Conservation (phyloP, 2,888 invertebrate genomes). For the Plagodis dolabraria region DNA sequence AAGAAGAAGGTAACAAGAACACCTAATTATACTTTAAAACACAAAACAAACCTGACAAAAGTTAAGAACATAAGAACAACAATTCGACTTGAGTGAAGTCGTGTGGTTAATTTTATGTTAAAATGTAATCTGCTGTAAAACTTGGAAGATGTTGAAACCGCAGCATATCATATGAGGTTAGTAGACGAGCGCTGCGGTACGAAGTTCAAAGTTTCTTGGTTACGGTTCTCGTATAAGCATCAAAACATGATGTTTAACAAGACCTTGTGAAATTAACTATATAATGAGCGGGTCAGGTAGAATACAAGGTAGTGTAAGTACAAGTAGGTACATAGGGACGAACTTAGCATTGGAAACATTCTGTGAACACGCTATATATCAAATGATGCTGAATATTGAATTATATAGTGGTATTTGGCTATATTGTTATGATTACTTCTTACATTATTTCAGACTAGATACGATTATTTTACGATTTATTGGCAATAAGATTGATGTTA, state of each 20-base stretch:
- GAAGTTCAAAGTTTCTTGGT: slow-evolving; percentile 27
- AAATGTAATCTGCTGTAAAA: slow-evolving; percentile 16
- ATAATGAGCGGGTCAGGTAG: background rate
- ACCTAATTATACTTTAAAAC: no score
- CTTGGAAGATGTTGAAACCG: slow-evolving; percentile 13
- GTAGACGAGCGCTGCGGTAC: slow-evolving; percentile 23
- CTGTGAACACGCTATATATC: slow-evolving; percentile 41
- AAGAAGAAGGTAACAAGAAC: no score
- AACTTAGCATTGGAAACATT: slow-evolving; percentile 3
- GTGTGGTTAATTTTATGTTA: background rate
- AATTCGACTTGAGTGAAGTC: background rate
- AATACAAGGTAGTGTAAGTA: background rate
- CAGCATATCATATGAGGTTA: slow-evolving; percentile 24
- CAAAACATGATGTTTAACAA: slow-evolving; percentile 49
- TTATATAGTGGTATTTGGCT: slow-evolving; percentile 15
- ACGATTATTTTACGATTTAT: no score
- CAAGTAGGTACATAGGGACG: background rate
- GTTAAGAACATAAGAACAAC: background rate
- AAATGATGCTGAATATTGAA: slow-evolving; percentile 60
- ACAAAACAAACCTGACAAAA: no score
- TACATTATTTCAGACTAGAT: no score
- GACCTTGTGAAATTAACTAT: slow-evolving; percentile 31
- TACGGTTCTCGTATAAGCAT: slow-evolving; percentile 40
- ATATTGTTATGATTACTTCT: no score
- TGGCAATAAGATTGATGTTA: no score